Conservation (phyloP, 1,140 invertebrate genomes). For the Camponotus pennsylvanicus region DNA sequence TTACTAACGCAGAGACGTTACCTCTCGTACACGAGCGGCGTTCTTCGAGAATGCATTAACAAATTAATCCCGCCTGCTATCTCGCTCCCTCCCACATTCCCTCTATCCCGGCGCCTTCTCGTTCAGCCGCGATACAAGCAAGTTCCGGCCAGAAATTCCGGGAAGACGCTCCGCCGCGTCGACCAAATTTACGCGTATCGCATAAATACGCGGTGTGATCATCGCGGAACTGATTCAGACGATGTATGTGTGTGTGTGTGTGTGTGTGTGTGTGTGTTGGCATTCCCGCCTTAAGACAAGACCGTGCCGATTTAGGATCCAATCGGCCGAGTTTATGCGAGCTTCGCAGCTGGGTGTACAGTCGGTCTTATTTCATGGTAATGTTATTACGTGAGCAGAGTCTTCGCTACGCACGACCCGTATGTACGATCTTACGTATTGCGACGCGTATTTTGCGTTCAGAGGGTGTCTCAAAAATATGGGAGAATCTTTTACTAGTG, state of each 20-base stretch:
- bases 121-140: constrained; percentile 58
- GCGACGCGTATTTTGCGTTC: constrained; percentile 47
- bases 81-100: constrained; percentile 57
- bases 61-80: constrained; percentile 73
- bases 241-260: constrained; percentile 53
- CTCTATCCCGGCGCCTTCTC: constrained; percentile 37
- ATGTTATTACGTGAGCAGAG: constrained; percentile 75
- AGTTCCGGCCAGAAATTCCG: constrained; percentile 68
- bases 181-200: constrained; percentile 75
- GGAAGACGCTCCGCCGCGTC: constrained; percentile 65
- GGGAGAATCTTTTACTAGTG: not conserved
- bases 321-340: constrained; percentile 79
- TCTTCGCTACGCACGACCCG: constrained; percentile 30
- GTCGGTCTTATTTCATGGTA: constrained; percentile 77
- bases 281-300: constrained; percentile 75
- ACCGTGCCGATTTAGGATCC: constrained; percentile 78
- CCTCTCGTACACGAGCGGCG: constrained; percentile 22
- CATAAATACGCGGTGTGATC: constrained; percentile 77
- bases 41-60: constrained; percentile 71
- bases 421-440: constrained; percentile 61
- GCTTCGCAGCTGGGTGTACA: constrained; percentile 77
- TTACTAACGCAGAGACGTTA: constrained; percentile 65
- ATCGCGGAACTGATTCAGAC: constrained; percentile 72
- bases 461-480: constrained; percentile 68
- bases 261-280: constrained; percentile 56